Evolutionary conservation across 2,888 invertebrate genomes (phyloP).

Genomic region (Drosophila atroscutellata): DNA sequence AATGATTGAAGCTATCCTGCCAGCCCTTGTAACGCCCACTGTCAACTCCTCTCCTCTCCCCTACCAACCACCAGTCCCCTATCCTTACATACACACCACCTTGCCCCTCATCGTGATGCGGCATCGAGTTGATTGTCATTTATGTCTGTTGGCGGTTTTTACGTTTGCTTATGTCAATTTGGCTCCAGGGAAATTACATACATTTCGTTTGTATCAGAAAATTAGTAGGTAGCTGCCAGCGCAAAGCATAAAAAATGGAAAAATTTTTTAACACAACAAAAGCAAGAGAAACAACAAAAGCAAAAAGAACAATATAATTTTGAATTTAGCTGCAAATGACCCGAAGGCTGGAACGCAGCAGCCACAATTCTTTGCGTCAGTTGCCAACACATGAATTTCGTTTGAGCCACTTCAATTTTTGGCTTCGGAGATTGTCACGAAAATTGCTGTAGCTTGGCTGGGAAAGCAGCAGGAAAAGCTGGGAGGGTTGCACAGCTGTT

Average conservation of each 20-base stretch:
- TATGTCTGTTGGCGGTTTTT: conserved; percentile 76
- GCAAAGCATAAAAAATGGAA: conserved; percentile 60
- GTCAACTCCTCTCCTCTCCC: conserved; percentile 6
- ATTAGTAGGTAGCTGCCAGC: conserved; percentile 72
- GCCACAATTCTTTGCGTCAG: conserved; percentile 24
- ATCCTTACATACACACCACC: not conserved
- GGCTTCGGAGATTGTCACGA: conserved; percentile 24
- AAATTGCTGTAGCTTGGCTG: conserved; percentile 19
- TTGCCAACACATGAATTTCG: conserved; percentile 42
- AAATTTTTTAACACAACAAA: conserved; percentile 35
- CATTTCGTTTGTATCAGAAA: conserved; percentile 77
- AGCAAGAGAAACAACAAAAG: conserved; percentile 15
- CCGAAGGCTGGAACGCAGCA: conserved; percentile 53
- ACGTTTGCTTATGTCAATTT: conserved; percentile 80
- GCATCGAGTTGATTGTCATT: conserved; percentile 72
- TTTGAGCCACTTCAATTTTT: conserved; percentile 30
- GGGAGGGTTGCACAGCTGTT: conserved; percentile 58
- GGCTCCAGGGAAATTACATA: conserved; percentile 78
- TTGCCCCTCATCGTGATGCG: not conserved
- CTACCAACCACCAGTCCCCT: not conserved
- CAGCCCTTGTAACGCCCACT: conserved; percentile 45
- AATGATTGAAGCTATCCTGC: conserved; percentile 75
- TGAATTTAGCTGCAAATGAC: conserved; percentile 68
- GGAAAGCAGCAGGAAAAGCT: conserved; percentile 1
- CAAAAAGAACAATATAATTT: conserved; percentile 60